Base-by-base conservation (phyloP, 2,888 invertebrate species). In the Eurytoma californica region DNA sequence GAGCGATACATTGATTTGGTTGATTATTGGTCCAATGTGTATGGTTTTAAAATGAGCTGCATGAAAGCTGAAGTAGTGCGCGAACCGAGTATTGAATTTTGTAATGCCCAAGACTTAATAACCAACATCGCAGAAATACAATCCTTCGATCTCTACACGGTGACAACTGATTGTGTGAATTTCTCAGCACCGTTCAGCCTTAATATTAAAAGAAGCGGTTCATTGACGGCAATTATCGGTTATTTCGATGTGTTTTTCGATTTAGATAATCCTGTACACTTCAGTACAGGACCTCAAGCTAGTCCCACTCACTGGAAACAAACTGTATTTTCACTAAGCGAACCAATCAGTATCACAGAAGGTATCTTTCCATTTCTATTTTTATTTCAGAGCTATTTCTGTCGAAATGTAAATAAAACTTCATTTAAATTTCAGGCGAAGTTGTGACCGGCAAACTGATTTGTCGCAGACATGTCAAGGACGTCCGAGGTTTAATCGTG, bases 231-330 rank as follows among this genome's bases (percentile, higher is more conserved):
- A 2, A 91, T 98, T 82, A 95, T 95, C 76, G 98, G 97, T 9
- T 98, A 96, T 91, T 98, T 98, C 91, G 97, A 98, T 90, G 95
- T 95, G 39, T 95, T 94, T 87, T 97, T 98, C 90, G 95, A 95
- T 86, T 90, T 95, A 74, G 93, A 93, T 1, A 92, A 93, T 83
- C 90, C 92, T 16, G 92, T 96, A 7, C 90, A 92, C 3, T 94
- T 98, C 85, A 94, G 95, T 70, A 98, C 98, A 0, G 94, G 96
- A 0, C 97, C 98, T 3, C 91, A 92, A 57, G 91, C 92, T 0
- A 92, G 93, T 0, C 92, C 93, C 28, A 98, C 98, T 0, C 98
- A 98, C 91, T 98, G 98, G 98, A 97, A 97, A 88, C 98, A 98
- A 90, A 97, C 97, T 0, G 93, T 97, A 1, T 97, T 98, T 89